These are phyloP conservation scores for Dryocosmus kuriphilus DNA, from an alignment of 2,888 invertebrate species.

Conservation along the genomic window DNA sequence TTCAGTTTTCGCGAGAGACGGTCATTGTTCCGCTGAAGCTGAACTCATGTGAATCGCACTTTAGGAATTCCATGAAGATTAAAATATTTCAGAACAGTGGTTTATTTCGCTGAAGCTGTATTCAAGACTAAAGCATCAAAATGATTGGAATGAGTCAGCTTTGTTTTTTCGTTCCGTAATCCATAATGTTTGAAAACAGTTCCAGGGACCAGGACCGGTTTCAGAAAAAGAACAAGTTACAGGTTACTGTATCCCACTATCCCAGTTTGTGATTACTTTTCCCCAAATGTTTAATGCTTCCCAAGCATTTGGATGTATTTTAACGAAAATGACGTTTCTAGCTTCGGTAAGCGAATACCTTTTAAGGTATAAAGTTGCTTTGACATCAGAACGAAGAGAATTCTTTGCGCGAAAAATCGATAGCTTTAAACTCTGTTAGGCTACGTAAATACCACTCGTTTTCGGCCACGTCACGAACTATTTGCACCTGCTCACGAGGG, in stretches of 20 bases:
- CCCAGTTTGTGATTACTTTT: no score
- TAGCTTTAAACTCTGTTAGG: neutral
- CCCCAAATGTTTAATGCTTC: no score
- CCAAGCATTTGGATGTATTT: neutral
- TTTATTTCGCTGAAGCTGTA: neutral
- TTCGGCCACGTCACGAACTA: conserved; percentile 53
- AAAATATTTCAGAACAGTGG: neutral
- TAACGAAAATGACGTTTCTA: neutral
- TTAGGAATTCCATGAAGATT: conserved; percentile 15
- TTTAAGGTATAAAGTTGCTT: neutral
- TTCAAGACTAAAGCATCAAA: neutral
- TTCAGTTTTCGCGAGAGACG: conserved; percentile 26
- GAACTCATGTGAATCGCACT: conserved; percentile 9
- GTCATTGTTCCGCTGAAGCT: conserved; percentile 31
- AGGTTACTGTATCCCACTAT: no score
- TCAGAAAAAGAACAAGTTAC: no score
- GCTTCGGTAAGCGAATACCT: neutral
- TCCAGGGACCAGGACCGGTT: no score
- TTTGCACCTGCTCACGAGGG: conserved; percentile 55
- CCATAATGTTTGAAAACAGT: no score
- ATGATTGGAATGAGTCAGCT: neutral
- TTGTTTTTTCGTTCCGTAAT: no score
- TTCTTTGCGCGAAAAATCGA: conserved; percentile 10
- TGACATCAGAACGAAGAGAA: neutral
- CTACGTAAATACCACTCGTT: conserved; percentile 46